Evolutionary conservation across 2,113 vertebrate species (phyloP).

Genomic region (Chaetorhynchus papuensis): DNA sequence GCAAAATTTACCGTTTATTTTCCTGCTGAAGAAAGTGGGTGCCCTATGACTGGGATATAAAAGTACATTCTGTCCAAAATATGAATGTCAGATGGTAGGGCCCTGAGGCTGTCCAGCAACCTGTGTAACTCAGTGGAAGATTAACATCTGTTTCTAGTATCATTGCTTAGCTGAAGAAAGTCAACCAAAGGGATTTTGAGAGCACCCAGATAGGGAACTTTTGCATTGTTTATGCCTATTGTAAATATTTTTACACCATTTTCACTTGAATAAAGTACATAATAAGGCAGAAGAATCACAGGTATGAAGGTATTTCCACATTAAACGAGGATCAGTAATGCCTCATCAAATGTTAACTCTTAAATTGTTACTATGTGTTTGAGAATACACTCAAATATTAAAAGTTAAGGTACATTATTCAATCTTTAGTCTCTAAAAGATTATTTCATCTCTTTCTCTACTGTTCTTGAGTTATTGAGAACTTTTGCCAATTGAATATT

Average conservation of each 20-base stretch:
- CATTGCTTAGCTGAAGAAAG: background rate
- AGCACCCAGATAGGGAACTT: background rate
- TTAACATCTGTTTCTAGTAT: conserved; percentile 7
- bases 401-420: background rate
- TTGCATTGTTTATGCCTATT: background rate
- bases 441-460: background rate
- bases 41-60: background rate
- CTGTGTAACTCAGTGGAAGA: background rate
- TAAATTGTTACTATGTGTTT: background rate
- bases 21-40: background rate
- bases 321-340: background rate
- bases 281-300: background rate
- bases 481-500: background rate
- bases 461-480: background rate
- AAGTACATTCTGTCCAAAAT: background rate
- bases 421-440: background rate
- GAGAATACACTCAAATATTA: background rate
- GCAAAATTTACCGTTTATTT: background rate
- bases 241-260: background rate
- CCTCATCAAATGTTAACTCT: background rate
- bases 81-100: background rate
- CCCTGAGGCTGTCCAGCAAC: conserved; percentile 11
- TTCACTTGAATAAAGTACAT: background rate
- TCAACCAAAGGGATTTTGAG: background rate
- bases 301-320: background rate